Evolutionary conservation across 2,888 invertebrate genomes (phyloP).

Genomic region (Micoletzkya japonica): DNA sequence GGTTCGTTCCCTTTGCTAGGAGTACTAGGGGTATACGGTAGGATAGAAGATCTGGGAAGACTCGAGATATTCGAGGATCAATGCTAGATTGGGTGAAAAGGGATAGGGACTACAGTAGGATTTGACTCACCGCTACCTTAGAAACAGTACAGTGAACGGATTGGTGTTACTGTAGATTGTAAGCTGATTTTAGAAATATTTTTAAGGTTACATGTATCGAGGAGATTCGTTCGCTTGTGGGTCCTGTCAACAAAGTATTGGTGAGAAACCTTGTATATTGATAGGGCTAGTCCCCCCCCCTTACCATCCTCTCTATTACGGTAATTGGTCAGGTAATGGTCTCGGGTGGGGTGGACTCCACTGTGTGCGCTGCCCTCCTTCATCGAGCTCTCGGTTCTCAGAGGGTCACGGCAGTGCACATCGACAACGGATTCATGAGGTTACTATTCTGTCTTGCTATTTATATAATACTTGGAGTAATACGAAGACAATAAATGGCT

Average conservation of each 20-base stretch:
- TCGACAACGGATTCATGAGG: slow-evolving; percentile 98
- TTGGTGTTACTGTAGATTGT: too few species aligned
- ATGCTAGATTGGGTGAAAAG: background rate
- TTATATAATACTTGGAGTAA: background rate
- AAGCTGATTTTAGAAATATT: too few species aligned
- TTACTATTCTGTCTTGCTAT: slow-evolving; percentile 4
- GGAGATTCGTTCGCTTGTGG: slow-evolving; percentile 86
- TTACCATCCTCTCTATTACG: too few species aligned
- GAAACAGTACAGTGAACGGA: too few species aligned
- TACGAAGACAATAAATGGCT: background rate
- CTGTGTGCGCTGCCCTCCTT: slow-evolving; percentile 95
- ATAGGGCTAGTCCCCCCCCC: background rate
- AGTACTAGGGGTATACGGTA: background rate
- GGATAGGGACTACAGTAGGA: too few species aligned
- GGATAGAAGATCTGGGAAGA: background rate
- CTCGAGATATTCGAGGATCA: background rate
- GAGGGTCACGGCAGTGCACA: slow-evolving; percentile 87
- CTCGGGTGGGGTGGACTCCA: slow-evolving; percentile 98
- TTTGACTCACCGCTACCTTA: too few species aligned
- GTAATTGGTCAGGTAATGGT: slow-evolving; percentile 62
- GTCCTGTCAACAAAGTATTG: slow-evolving; percentile 82
- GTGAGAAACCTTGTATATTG: slow-evolving; percentile 74
- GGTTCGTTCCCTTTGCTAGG: background rate
- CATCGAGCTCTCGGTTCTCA: slow-evolving; percentile 81
- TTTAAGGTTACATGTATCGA: slow-evolving; percentile 89